These are phyloP conservation scores for Panagrolaimus sp. DNA, from an alignment of 1,140 invertebrate genomes.

Conservation along the genomic window DNA sequence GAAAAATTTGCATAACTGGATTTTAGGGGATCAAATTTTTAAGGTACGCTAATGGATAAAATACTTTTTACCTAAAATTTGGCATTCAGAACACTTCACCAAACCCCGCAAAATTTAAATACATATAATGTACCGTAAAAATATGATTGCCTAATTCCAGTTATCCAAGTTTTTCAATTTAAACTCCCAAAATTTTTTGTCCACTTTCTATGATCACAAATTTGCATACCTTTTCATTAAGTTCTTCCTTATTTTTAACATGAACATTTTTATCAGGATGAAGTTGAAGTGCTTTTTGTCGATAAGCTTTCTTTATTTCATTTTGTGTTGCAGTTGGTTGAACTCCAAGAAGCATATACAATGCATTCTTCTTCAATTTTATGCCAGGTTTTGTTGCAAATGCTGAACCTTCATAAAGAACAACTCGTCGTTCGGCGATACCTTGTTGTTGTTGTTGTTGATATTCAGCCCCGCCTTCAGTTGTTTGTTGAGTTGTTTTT, in stretches of 20 bases:
- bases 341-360: background rate
- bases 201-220: background rate
- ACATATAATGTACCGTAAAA: too few relatives aligned
- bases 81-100: too few relatives aligned
- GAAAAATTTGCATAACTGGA: too few relatives aligned
- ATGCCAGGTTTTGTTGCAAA: background rate
- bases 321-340: background rate
- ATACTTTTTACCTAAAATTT: too few relatives aligned
- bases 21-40: too few relatives aligned
- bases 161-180: too few relatives aligned
- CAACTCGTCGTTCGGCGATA: background rate
- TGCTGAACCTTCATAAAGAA: background rate
- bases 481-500: too few relatives aligned
- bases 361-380: background rate
- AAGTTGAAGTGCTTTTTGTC: background rate
- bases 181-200: background rate
- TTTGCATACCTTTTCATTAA: background rate
- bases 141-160: too few relatives aligned
- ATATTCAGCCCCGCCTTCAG: too few relatives aligned
- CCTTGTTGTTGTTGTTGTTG: too few relatives aligned
- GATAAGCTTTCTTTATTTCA: slow-evolving; percentile 1
- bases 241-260: background rate
- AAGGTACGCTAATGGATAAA: too few relatives aligned
- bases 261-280: slow-evolving; percentile 3
- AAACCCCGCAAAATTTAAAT: too few relatives aligned